Evolutionary conservation across 2,888 invertebrate genomes (phyloP).

Genomic region (Drosophila meridionalis): DNA sequence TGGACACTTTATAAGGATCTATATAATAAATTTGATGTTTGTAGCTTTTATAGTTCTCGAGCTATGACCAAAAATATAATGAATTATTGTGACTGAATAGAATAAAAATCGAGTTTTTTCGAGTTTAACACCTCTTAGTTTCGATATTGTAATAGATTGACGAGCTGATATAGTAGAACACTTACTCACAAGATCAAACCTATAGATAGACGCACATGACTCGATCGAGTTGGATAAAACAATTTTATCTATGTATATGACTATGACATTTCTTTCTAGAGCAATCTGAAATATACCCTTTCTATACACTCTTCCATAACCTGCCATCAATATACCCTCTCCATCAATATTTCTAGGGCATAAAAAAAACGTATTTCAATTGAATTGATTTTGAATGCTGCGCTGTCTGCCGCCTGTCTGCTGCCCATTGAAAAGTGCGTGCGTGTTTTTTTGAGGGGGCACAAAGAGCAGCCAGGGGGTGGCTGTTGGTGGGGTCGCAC

Average conservation of each 20-base stretch:
- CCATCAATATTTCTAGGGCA: neutral
- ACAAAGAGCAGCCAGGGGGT: neutral
- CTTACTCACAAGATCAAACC: too few relatives aligned
- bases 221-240: neutral
- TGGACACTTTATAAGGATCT: too few relatives aligned
- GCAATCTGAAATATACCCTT: neutral
- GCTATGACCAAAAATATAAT: neutral
- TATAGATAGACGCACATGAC: neutral
- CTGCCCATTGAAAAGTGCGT: conserved; percentile 75
- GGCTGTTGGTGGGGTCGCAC: conserved; percentile 13
- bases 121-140: too few relatives aligned
- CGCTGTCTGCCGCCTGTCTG: conserved; percentile 64
- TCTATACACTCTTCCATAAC: neutral
- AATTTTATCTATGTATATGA: too few relatives aligned
- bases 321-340: neutral
- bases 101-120: too few relatives aligned
- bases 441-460: conserved; percentile 40
- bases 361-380: conserved; percentile 69
- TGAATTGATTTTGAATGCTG: conserved; percentile 81
- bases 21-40: neutral
- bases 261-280: too few relatives aligned
- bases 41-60: neutral
- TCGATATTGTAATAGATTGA: too few relatives aligned
- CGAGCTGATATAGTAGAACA: too few relatives aligned
- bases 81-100: too few relatives aligned